Evolutionary conservation across 2,888 invertebrate genomes (phyloP), one percentile per base, ranked within the genome.

Genomic region (Cryptocheilus praepositus): DNA sequence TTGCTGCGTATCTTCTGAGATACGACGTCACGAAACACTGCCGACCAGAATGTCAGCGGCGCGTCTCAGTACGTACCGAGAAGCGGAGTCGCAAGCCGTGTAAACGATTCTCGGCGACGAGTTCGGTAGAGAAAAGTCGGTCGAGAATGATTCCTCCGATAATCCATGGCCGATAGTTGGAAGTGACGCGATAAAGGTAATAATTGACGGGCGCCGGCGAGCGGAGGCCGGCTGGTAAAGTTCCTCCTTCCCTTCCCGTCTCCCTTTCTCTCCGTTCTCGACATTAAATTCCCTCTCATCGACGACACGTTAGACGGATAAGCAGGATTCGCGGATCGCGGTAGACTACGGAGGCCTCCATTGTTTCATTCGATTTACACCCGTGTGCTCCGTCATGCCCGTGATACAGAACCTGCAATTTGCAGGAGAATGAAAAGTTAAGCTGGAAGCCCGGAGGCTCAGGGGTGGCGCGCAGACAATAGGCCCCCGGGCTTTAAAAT

Each of bases 401-500:
- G 77, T 81, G 83, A 83, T 83, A 83, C 79, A 81, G 83, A 85
- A 84, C 82, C 85, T 84, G 88, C 88, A 87, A 87, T 88, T 88
- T 87, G 82, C 85, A 85, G 83, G 86, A 86, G 88, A 88, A 88
- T 88, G 86, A 87, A 88, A 87, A 88, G 88, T 87, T 88, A 87
- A 88, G 87, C 86, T 80, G 76, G 49, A 18, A 49, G 18, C 11
- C 82, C 76, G 81, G 81, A 77, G 80, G 84, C 84, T 87, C 83
- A 83, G 82, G 86, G 85, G 86, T 85, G 86, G 85, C 85, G 80
- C 74, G 74, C 86, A 86, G 86, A 86, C 83, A 85, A 85, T 84
- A 73, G 81, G 77, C 49, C n/a, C 74, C 81, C 83, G 85, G 86
- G 85, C 85, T 88, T 86, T 86, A 85, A 86, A 88, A 88, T 88